Evolutionary conservation across 2,797 vertebrate species (phyloP), one percentile per base, ranked within the genome.

Genomic region (Pantherophis vulpinus): DNA sequence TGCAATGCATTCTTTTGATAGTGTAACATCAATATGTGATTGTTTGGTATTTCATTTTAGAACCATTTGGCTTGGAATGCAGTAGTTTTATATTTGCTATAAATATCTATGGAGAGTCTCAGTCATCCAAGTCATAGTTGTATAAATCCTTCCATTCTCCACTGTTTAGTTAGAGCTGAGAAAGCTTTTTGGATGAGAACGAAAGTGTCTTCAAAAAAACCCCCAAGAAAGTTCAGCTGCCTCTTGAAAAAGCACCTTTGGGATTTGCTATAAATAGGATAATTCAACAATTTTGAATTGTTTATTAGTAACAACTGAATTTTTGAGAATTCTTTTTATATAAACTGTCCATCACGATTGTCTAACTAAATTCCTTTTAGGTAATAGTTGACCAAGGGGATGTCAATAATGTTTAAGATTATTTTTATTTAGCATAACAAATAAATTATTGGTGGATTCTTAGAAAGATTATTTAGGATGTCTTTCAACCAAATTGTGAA

Each of bases 211-310:
- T 63, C 10, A 29, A 63, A 63, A 63, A 66, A n/a, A 13, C 27
- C 47, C 47, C 6, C 47, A 66, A 27, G 58, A 2, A 59, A 61
- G 12, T 66, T 27, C 27, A 66, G 12, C 13, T 66, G 27, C 27
- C 61, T 66, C 61, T 66, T n/a, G 11, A 66, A 66, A 29, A 66
- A 66, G 61, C 61, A 66, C 4, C 61, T 66, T 29, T 66, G 29
- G 27, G 12, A 37, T 90, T 94, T 89, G 7, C 86, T 98, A 98
- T 63, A 98, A 98, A 98, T 32, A 98, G 98, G 98, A 97, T 55
- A 88, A 54, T 89, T n/a, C 0, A 93, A 37, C 51, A 93, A 51
- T 11, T 32, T 94, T 93, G 10, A 47, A 47, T 47, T 47, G 42
- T 87, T 90, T 66, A 1, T 61, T 61, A 13, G 1, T 9, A 55